These are phyloP conservation scores for Neoarius graeffei DNA, from an alignment of 2,113 vertebrate species.

Conservation along the genomic window DNA sequence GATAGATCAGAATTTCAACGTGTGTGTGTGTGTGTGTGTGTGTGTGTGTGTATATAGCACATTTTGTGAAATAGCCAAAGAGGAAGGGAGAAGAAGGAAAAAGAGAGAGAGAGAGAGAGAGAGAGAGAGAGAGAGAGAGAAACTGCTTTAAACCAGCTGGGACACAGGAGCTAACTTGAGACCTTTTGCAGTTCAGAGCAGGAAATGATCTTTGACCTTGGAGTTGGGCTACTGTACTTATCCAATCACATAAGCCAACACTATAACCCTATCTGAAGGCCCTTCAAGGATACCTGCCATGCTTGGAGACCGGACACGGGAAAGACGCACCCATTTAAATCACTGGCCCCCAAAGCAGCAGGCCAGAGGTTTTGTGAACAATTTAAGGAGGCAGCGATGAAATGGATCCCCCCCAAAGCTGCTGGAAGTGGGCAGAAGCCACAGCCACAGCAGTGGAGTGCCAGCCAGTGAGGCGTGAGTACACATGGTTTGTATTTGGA, in stretches of 20 bases:
- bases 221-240: constrained; percentile 73
- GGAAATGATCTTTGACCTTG: constrained; percentile 69
- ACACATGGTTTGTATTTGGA: constrained; percentile 78
- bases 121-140: neutral
- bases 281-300: constrained; percentile 48
- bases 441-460: constrained; percentile 51
- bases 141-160: constrained; percentile 31
- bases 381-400: constrained; percentile 59
- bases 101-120: neutral
- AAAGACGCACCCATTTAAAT: constrained; percentile 65
- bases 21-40: constrained; percentile 42
- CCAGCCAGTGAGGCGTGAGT: constrained; percentile 61
- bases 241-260: constrained; percentile 69
- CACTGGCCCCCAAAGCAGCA: constrained; percentile 55
- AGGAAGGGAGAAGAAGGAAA: neutral
- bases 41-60: neutral
- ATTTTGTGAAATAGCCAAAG: neutral
- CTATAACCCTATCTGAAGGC: constrained; percentile 64
- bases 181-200: constrained; percentile 52
- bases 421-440: constrained; percentile 56
- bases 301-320: constrained; percentile 64
- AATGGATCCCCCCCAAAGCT: constrained; percentile 66
- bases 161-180: constrained; percentile 19
- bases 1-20: constrained; percentile 76
- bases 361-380: constrained; percentile 64